Evolutionary conservation across 2,797 vertebrate species (phyloP).

Genomic region (Selene dorsalis): DNA sequence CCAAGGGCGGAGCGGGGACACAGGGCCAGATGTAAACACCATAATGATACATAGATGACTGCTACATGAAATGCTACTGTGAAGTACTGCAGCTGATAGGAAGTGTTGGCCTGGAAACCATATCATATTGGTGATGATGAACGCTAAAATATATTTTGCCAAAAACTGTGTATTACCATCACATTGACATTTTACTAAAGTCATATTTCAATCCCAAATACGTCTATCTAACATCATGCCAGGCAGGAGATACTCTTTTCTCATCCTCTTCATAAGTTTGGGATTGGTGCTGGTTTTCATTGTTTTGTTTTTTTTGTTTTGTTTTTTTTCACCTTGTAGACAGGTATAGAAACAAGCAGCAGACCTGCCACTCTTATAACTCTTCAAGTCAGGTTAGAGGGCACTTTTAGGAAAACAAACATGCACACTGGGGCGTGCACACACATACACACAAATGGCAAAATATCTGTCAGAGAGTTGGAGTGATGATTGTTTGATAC

Average conservation of each 20-base stretch:
- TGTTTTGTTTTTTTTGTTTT: background rate
- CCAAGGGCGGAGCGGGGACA: conserved; percentile 33
- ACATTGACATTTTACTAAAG: background rate
- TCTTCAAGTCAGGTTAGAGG: background rate
- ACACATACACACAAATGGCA: conserved; percentile 8
- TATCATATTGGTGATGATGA: background rate
- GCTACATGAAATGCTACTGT: background rate
- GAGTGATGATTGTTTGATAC: conserved; percentile 47
- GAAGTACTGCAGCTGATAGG: background rate
- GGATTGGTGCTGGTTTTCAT: background rate
- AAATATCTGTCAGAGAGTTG: conserved; percentile 31
- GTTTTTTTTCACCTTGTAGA: background rate
- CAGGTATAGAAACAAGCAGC: background rate
- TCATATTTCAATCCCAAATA: background rate
- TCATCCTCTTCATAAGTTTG: background rate
- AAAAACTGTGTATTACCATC: background rate
- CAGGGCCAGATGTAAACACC: conserved; percentile 32
- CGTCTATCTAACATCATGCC: background rate
- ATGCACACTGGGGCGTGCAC: conserved; percentile 1
- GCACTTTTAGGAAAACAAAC: background rate
- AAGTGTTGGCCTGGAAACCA: background rate
- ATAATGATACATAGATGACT: conserved; percentile 21
- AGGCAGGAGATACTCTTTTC: background rate
- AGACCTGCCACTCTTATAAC: background rate
- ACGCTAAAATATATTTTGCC: background rate